Conservation (phyloP, 2,113 vertebrate species). For the Suncus etruscus region DNA sequence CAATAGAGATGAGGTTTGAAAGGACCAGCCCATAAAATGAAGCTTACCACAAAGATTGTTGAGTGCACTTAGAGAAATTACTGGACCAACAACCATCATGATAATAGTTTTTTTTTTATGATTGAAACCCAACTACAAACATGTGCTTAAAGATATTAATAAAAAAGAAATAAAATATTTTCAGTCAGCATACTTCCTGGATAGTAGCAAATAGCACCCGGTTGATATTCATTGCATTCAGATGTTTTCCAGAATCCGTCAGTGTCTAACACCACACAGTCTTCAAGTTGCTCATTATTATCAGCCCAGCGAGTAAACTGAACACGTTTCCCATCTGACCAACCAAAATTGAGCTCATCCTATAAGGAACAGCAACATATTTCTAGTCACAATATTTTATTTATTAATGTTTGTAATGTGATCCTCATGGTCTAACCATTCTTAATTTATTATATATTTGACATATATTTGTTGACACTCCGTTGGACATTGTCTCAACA, state of each 20-base stretch:
- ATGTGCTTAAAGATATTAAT: no score
- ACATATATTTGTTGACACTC: background rate
- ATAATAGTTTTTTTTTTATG: no score
- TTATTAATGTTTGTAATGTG: conserved; percentile 11
- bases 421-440: background rate
- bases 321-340: conserved; percentile 93
- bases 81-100: no score
- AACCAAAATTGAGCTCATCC: conserved; percentile 93
- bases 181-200: conserved; percentile 88
- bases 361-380: conserved; percentile 73
- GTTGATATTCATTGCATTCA: conserved; percentile 88
- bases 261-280: conserved; percentile 93
- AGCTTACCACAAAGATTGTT: no score
- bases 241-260: conserved; percentile 96
- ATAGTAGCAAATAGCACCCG: conserved; percentile 93
- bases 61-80: no score
- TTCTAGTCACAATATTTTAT: conserved; percentile 1
- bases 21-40: no score
- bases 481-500: background rate
- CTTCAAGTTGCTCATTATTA: conserved; percentile 85
- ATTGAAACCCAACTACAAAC: no score
- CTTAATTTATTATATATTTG: conserved; percentile 48
- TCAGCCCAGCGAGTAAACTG: conserved; percentile 94
- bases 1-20: no score
- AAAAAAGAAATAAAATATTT: conserved; percentile 33